Evolutionary conservation across 2,888 invertebrate genomes (phyloP), one percentile per base, ranked within the genome.

Genomic region (Drosophila prolongata): DNA sequence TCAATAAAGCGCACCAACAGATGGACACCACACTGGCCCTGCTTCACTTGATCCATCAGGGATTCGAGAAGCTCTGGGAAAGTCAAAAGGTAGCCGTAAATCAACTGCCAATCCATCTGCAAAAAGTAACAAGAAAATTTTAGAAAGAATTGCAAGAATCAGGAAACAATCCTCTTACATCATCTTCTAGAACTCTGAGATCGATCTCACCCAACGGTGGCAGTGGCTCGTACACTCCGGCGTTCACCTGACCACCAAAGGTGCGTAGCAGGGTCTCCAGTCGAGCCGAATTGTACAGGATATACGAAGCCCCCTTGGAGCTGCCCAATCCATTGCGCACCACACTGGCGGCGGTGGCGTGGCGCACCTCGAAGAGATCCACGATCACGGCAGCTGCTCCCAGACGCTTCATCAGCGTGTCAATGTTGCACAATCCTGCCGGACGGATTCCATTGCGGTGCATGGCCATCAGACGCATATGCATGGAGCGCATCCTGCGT

Each of bases 281-380:
- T 75, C 97, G 94, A 0, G 96, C 96, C 89, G 95, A 95, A 89
- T 97, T 97, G 91, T 97, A 97, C 34, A 97, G 92, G 64, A 96
- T 94, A 90, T 96, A 97, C 30, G 95, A 93, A 38, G 95, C 95
- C 56, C 95, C 92, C 65, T 90, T 92, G 4, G 90, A 90, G 64
- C 90, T 86, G 5, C 92, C 91, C 19, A 85, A 65, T 0, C 91
- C 90, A 38, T 79, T 90, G 62, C 88, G 87, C 24, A 88, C 93
- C 80, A 94, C 93, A 19, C 94, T 93, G 13, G 94, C 92, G 57
- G 94, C 94, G 73, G 93, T 94, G 1, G 95, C 69, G 24, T 89
- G 94, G 78, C 95, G 95, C 3, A 94, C 94, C 82, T 95, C 94
- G 9, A 96, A 90, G 69, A 96, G 90, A 89, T 96, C 96, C 79